Base-by-base conservation (phyloP, 2,113 vertebrate genomes). In the Chamaetylas fuelleborni region DNA sequence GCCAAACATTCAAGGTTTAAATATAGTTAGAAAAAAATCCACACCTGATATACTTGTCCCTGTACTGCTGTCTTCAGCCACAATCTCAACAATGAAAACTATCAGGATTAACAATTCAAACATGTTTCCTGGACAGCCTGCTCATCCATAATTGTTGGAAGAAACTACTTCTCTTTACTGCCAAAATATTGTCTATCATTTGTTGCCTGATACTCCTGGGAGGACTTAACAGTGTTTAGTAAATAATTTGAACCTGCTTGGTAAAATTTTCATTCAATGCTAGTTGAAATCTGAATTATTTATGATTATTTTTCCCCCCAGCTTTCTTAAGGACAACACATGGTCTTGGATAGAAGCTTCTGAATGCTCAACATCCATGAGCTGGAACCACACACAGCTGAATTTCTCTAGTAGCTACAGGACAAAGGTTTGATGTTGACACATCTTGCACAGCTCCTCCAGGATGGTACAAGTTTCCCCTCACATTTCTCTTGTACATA, bases 161-260 rank as follows among this genome's bases (percentile, higher is more conserved):
- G 76, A 67, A 95, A 66, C 11, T 62, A 81, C n/a, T 86, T 86
- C 38, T 67, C 65, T 48, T 71, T 25, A 17, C 54, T 86, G 96
- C 95, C 95, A 95, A 94, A 73, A 84, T 66, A 34, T n/a, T 90
- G 71, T 77, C 82, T 76, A 51, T 88, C 62, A 88, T 78, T 58
- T 83, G 71, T 72, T 93, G 53, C 42, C 25, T 94, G 82, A 93
- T 92, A 88, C 42, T 92, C 88, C 94, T 96, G 50, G 72, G 80
- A 71, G 88, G 85, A 90, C 25, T 76, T 77, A 90, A 6, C 31
- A 85, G 40, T 33, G 14, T 92, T 93, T 69, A 93, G 88, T 80
- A 86, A 93, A 93, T 64, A 77, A 90, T 69, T 90, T 61, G 20
- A 93, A 69, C 53, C 42, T 73, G 22, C 45, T 80, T 57, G 22